Evolutionary conservation across 2,797 vertebrate species (phyloP), one percentile per base, ranked within the genome.

Genomic region (Morus bassanus): DNA sequence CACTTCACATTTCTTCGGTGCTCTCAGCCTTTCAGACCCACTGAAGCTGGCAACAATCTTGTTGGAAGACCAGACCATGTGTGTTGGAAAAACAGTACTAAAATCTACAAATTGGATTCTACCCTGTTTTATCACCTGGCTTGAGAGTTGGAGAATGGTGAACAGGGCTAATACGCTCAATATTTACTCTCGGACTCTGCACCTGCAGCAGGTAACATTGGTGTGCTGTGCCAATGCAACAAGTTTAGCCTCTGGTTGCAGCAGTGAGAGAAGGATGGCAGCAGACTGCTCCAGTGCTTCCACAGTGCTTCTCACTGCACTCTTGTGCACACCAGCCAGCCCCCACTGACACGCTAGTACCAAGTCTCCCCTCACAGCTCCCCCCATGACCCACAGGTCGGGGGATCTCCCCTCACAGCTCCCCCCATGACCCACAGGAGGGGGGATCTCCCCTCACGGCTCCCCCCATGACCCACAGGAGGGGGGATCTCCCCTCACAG

Each of bases 271-370:
- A 28, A 46, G 68, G 33, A 46, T 3, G 2, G n/a, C 67, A 75
- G 59, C 54, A 53, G 35, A 4, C 31, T 8, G 73, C 51, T 50
- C 46, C 3, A 7, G 50, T 3, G 35, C 35, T 48, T 14, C 33
- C 41, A 33, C 25, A 6, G 59, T 1, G 54, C 15, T 46, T 2
- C 56, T 16, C 59, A 12, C 33, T 1, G 31, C 1, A 9, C 30
- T 27, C 48, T 0, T 13, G 18, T 3, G 37, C 19, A 2, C 39
- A 2, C 23, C 54, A 16, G 43, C 21, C 16, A 37, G 43, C 4
- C 30, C 37, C n/a, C 1, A 3, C 73, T 3, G 82, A 45, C 37
- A 10, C 18, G 33, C 28, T 7, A 19, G 43, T 5, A 33, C 59
- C 7, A 13, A 57, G 33, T 4, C 11, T 13, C 46, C 41, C 41